Conservation (phyloP, 2,113 vertebrate species). For the Vimba vimba region DNA sequence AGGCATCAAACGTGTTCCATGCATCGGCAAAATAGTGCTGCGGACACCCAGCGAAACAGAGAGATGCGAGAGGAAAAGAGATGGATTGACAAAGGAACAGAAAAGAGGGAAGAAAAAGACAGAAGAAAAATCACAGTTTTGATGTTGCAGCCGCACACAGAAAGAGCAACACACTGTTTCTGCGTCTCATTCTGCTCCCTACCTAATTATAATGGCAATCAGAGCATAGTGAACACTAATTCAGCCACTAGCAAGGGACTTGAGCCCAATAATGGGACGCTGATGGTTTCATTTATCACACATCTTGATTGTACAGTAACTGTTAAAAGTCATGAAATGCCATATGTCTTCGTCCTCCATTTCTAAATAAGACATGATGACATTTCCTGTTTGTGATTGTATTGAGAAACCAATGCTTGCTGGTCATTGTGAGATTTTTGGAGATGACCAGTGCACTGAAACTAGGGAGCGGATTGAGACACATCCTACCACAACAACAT, state of each 20-base stretch:
- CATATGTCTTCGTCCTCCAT: not conserved
- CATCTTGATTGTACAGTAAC: not conserved
- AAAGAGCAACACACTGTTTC: not conserved
- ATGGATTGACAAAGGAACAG: slow-evolving; percentile 42
- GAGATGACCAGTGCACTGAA: not conserved
- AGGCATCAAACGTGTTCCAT: slow-evolving; percentile 99
- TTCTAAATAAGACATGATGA: not conserved
- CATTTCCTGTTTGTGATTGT: not conserved
- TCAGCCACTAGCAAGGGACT: not conserved
- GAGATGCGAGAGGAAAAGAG: slow-evolving; percentile 52
- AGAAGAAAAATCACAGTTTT: slow-evolving; percentile 47
- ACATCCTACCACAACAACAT: not conserved
- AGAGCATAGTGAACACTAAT: not conserved
- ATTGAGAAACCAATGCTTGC: not conserved
- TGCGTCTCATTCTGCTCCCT: not conserved
- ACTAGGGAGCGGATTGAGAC: slow-evolving; percentile 9
- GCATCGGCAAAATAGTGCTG: slow-evolving; percentile 99
- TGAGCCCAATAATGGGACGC: not conserved
- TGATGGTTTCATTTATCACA: not conserved
- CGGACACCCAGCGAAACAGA: slow-evolving; percentile 76
- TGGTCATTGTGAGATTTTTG: no score
- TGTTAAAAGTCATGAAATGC: not conserved
- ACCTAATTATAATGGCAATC: not conserved
- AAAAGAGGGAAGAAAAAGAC: slow-evolving; percentile 40
- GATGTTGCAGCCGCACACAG: slow-evolving; percentile 42